A percentile compares a stretch with the other conserved stretches of the same genome.
These are phyloP conservation scores for Polypedilum pembai DNA, from an alignment of 1,140 invertebrate species.

Conservation along the genomic window DNA sequence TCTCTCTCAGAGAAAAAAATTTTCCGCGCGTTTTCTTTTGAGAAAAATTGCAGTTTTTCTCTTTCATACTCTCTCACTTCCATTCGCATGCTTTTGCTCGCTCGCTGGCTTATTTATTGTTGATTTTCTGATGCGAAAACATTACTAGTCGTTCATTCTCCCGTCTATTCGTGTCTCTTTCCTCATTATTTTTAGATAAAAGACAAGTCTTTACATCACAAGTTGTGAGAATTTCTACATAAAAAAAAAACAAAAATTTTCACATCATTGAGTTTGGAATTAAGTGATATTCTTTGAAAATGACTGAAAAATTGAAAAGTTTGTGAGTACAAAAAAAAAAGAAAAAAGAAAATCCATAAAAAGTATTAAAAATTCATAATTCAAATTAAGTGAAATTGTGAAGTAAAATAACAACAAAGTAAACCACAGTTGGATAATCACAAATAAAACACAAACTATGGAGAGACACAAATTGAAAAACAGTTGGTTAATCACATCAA, in stretches of 20 bases:
- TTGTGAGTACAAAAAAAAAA: not conserved
- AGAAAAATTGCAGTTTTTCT: not conserved
- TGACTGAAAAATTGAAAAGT: not conserved
- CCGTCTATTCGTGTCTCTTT: conserved; percentile 16
- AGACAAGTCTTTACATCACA: not conserved
- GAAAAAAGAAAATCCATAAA: not conserved
- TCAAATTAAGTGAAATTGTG: not conserved
- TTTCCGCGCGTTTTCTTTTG: not conserved
- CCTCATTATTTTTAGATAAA: conserved; percentile 21
- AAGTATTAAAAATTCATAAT: not conserved
- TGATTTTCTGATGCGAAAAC: not conserved
- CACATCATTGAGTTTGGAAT: not conserved
- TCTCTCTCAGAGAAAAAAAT: not conserved
- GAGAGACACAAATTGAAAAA: not conserved
- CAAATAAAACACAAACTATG: not conserved
- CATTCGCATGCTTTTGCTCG: not conserved
- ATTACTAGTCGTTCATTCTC: conserved; percentile 11
- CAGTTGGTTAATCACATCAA: conserved; percentile 1
- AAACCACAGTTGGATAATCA: conserved; percentile 10
- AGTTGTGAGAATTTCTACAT: not conserved
- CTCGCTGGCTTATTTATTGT: conserved; percentile 24
- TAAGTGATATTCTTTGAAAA: not conserved
- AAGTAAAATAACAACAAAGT: not conserved
- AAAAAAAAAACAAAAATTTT: not conserved
- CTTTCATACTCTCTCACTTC: not conserved